These are phyloP conservation scores for Nothobranchius kuhntae DNA, from an alignment of 2,113 vertebrate species.

Conservation along the genomic window DNA sequence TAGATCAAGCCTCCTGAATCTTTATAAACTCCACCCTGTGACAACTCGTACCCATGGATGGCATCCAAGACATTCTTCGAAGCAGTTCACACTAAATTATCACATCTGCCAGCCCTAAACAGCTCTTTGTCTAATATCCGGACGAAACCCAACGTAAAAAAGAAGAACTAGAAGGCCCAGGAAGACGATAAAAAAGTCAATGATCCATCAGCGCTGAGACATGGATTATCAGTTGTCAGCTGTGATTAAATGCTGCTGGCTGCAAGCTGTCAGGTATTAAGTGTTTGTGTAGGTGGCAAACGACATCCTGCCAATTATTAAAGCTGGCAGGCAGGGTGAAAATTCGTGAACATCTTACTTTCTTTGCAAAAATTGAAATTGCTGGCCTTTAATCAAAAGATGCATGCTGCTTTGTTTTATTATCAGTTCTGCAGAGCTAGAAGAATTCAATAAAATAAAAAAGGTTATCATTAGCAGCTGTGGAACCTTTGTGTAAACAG, in stretches of 20 bases:
- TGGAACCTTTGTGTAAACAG: slow-evolving; percentile 29
- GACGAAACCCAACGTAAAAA: slow-evolving; percentile 16
- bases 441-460: slow-evolving; percentile 4
- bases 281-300: slow-evolving; percentile 66
- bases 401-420: slow-evolving; percentile 9
- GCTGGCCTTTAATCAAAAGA: slow-evolving; percentile 8
- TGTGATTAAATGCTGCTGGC: slow-evolving; percentile 70
- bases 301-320: slow-evolving; percentile 67
- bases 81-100: slow-evolving; percentile 68
- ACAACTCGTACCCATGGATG: slow-evolving; percentile 52
- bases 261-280: slow-evolving; percentile 74
- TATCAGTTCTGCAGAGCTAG: slow-evolving; percentile 17
- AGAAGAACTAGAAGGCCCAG: slow-evolving; percentile 20
- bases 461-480: slow-evolving; percentile 39
- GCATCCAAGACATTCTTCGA: slow-evolving; percentile 52
- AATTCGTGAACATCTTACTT: slow-evolving; percentile 51
- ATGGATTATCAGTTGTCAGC: slow-evolving; percentile 73
- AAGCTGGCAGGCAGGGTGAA: slow-evolving; percentile 58
- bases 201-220: slow-evolving; percentile 55
- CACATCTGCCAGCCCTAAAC: slow-evolving; percentile 48
- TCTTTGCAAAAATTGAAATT: slow-evolving; percentile 36
- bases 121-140: slow-evolving; percentile 31
- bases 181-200: slow-evolving; percentile 25
- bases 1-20: slow-evolving; percentile 54
- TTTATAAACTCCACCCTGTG: slow-evolving; percentile 54